These are phyloP conservation scores for Acanthurus leucopareius DNA, from an alignment of 2,797 vertebrate genomes.

Conservation along the genomic window DNA sequence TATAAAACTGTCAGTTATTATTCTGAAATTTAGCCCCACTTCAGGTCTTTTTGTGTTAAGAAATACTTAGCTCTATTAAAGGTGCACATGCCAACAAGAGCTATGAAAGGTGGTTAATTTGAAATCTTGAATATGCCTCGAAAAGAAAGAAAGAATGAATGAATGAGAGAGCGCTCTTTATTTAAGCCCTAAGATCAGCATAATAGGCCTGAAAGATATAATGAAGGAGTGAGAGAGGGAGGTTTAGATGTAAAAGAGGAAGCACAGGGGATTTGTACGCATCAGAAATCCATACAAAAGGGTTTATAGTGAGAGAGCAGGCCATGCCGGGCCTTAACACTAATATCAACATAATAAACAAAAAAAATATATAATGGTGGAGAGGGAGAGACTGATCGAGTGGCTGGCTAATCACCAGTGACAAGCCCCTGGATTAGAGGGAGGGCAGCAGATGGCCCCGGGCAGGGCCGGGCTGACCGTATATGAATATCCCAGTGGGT, in stretches of 20 bases:
- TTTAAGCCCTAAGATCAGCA: constrained; percentile 54
- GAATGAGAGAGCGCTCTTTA: constrained; percentile 37
- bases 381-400: constrained; percentile 61
- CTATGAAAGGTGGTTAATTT: constrained; percentile 41
- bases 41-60: constrained; percentile 29
- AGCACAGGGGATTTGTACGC: constrained; percentile 50
- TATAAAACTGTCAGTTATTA: constrained; percentile 9
- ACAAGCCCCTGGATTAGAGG: constrained; percentile 83
- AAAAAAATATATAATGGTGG: constrained; percentile 45
- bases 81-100: constrained; percentile 30
- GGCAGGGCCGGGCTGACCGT: constrained; percentile 49
- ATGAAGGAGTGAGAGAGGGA: constrained; percentile 20
- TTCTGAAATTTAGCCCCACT: constrained; percentile 40
- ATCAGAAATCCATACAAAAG: constrained; percentile 58
- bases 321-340: constrained; percentile 32
- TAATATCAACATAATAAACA: constrained; percentile 61
- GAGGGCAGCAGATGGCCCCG: constrained; percentile 85
- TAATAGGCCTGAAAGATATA: constrained; percentile 48
- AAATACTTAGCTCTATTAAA: constrained; percentile 31
- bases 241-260: constrained; percentile 8
- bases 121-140: constrained; percentile 25
- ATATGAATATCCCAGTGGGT: constrained; percentile 55
- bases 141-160: constrained; percentile 26
- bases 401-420: constrained; percentile 73
- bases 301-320: constrained; percentile 41